Conservation (phyloP, 2,888 invertebrate species). For the Cephus pygmeus region DNA sequence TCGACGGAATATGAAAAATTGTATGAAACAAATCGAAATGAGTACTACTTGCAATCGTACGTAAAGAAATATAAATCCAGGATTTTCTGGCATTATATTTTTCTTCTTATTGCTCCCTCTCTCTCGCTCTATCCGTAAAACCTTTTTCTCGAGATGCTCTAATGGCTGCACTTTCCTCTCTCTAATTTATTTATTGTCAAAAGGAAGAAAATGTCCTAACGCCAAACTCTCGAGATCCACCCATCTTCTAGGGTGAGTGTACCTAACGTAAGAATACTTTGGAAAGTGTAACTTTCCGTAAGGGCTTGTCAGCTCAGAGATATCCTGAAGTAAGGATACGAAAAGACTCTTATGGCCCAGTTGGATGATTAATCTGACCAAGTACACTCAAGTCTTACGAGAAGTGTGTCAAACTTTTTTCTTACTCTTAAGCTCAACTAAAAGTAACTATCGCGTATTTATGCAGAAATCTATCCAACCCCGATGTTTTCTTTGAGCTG, state of each 20-base stretch:
- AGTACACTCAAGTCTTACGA: neutral
- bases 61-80: neutral
- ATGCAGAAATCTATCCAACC: neutral
- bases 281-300: neutral
- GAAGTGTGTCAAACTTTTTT: neutral
- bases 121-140: neutral
- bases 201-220: neutral
- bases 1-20: constrained; percentile 14
- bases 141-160: neutral
- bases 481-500: neutral
- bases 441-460: neutral
- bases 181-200: constrained; percentile 1
- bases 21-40: neutral
- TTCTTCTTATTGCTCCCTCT: neutral
- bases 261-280: neutral
- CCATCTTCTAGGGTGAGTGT: neutral
- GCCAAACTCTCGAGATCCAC: neutral
- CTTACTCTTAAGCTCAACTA: neutral
- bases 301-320: neutral
- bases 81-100: neutral
- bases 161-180: neutral
- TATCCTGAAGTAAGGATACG: neutral
- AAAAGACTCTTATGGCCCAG: neutral
- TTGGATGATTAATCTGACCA: neutral
- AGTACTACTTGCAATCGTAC: neutral